These are phyloP conservation scores for Anadara kagoshimensis DNA, from an alignment of 1,140 invertebrate genomes.

Conservation along the genomic window DNA sequence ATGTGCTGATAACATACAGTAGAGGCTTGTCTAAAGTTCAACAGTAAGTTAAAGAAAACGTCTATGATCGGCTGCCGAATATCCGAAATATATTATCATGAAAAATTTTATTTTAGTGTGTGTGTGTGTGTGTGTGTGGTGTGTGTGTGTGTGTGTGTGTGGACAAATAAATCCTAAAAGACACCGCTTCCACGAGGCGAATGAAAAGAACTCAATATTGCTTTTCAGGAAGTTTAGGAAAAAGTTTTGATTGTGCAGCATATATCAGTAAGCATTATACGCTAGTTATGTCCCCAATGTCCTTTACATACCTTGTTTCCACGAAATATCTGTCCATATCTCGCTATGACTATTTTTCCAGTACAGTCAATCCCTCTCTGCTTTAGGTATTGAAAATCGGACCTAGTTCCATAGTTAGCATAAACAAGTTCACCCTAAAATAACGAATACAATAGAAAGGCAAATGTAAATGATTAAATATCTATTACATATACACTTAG, in stretches of 20 bases:
- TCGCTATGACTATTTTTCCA: too few species aligned
- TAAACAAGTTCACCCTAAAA: constrained; percentile 42
- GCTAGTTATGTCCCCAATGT: too few species aligned
- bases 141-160: constrained; percentile 16
- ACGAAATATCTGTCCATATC: too few species aligned
- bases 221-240: too few species aligned
- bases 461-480: too few species aligned
- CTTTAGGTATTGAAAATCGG: constrained; percentile 39
- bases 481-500: too few species aligned
- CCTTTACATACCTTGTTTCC: constrained; percentile 35
- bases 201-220: too few species aligned
- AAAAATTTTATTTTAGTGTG: neutral
- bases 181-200: constrained; percentile 30
- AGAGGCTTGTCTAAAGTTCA: neutral
- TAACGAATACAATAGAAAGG: neutral
- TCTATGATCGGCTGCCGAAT: neutral
- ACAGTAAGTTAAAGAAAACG: neutral
- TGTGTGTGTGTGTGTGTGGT: neutral
- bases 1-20: too few species aligned
- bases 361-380: too few species aligned
- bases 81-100: neutral
- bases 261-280: too few species aligned
- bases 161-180: constrained; percentile 2
- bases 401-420: constrained; percentile 32
- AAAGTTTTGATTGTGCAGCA: too few species aligned